Conservation (phyloP, 2,797 vertebrate genomes). For the Clarias fuscus region DNA sequence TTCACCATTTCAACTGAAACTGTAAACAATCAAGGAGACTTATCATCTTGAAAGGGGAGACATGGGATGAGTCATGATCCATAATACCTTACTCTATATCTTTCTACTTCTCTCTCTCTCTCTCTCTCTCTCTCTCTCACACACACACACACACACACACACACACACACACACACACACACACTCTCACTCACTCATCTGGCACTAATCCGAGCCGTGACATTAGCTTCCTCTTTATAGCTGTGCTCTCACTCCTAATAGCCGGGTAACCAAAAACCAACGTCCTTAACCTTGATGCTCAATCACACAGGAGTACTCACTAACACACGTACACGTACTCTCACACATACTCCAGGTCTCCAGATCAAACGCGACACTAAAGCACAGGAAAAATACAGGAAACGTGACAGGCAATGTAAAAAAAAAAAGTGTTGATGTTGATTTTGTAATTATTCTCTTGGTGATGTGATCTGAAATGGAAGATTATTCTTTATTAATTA, state of each 20-base stretch:
- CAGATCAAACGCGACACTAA: not conserved
- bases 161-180: not conserved
- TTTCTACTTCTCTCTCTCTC: slow-evolving; percentile 3
- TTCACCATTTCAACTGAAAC: slow-evolving; percentile 14
- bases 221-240: slow-evolving; percentile 58
- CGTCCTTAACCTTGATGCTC: slow-evolving; percentile 38
- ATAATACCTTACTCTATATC: not conserved
- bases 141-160: not conserved
- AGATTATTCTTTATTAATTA: not conserved
- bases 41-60: not conserved
- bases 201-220: slow-evolving; percentile 46
- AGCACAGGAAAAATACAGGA: not conserved
- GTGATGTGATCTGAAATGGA: not conserved
- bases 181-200: slow-evolving; percentile 5
- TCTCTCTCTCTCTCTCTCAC: slow-evolving; percentile 4
- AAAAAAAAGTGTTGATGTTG: not conserved
- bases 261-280: slow-evolving; percentile 44
- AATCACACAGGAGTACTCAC: slow-evolving; percentile 18
- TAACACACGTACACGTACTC: not conserved
- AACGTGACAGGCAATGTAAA: not conserved
- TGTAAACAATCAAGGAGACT: slow-evolving; percentile 20
- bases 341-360: slow-evolving; percentile 7
- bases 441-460: slow-evolving; percentile 3
- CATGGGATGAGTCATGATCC: slow-evolving; percentile 14
- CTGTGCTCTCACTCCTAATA: slow-evolving; percentile 33